Conservation (phyloP, 2,888 invertebrate genomes). For the Tachina grossa region DNA sequence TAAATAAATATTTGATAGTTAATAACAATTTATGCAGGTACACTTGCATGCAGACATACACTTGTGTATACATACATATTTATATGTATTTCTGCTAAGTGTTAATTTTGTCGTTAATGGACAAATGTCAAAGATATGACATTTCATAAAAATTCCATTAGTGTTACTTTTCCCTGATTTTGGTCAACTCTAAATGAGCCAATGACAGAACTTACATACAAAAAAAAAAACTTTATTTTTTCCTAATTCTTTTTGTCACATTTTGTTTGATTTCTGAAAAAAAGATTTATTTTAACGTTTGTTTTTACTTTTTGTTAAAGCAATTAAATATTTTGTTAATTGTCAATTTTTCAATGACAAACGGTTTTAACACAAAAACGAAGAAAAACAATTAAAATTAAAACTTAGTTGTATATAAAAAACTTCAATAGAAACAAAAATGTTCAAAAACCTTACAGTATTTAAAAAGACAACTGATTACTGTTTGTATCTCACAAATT, state of each 20-base stretch:
- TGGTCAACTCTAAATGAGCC: not conserved
- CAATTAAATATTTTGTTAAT: conserved; percentile 65
- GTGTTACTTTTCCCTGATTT: conserved; percentile 38
- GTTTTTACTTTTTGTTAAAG: conserved; percentile 27
- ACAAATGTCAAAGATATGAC: conserved; percentile 66
- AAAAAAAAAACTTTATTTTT: conserved; percentile 19
- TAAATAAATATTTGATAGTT: conserved; percentile 43
- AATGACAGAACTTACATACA: conserved; percentile 44
- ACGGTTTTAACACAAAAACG: conserved; percentile 4
- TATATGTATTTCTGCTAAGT: conserved; percentile 45
- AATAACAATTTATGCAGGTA: conserved; percentile 29
- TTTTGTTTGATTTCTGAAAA: conserved; percentile 65
- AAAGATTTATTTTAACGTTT: conserved; percentile 37
- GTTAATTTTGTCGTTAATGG: conserved; percentile 68
- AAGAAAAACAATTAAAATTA: conserved; percentile 4
- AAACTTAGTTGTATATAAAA: not conserved
- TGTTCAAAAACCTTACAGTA: conserved; percentile 11
- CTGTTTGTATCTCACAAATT: not conserved
- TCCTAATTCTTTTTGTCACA: conserved; percentile 16
- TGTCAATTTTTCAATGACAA: conserved; percentile 67
- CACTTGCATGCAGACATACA: not conserved
- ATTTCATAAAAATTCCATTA: conserved; percentile 70
- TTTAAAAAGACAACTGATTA: not conserved
- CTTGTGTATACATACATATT: not conserved
- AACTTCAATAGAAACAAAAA: not conserved